These are phyloP conservation scores for Poecilia picta DNA, from an alignment of 2,797 vertebrate genomes.

Conservation along the genomic window DNA sequence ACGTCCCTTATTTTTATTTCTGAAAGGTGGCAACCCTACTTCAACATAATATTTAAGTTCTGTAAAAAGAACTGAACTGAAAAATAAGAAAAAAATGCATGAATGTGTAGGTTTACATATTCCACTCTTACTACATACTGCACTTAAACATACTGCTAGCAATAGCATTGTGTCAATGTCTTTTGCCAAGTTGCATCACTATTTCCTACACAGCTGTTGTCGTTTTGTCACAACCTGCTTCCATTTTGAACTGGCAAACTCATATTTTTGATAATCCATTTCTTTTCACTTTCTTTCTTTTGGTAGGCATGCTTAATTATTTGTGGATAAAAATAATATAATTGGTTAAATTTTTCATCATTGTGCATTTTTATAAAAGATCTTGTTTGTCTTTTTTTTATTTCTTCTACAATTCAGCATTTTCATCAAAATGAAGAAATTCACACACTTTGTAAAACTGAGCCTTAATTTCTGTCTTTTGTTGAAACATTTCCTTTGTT, in stretches of 20 bases:
- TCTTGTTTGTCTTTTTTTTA: background rate
- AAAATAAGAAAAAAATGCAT: background rate
- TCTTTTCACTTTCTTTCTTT: background rate
- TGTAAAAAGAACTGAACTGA: background rate
- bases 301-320: background rate
- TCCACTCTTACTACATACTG: no score
- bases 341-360: background rate
- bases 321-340: no score
- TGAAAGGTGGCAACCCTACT: background rate
- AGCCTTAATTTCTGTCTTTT: background rate
- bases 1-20: no score
- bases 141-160: no score
- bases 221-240: background rate
- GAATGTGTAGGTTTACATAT: background rate
- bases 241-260: background rate
- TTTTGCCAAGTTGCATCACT: background rate
- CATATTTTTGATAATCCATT: background rate
- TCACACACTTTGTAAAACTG: background rate
- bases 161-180: no score
- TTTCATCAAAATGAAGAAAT: background rate
- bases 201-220: background rate
- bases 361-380: background rate
- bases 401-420: background rate
- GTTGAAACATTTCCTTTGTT: conserved; percentile 11
- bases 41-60: background rate